Evolutionary conservation across 2,797 vertebrate species (phyloP).

Genomic region (Acrossocheilus fasciatus): DNA sequence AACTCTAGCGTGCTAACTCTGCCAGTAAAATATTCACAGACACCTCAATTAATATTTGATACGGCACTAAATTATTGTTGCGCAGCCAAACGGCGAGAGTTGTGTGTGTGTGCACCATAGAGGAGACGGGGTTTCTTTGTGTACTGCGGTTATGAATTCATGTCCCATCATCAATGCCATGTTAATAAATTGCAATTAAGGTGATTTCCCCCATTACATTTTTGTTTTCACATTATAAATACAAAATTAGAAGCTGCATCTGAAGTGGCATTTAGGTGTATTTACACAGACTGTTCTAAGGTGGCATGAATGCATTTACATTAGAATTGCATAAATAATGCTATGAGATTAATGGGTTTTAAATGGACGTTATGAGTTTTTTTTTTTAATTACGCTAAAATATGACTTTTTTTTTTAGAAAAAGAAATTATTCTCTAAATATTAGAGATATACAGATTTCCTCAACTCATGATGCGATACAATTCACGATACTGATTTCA

Average conservation of each 20-base stretch:
- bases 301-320: slow-evolving; percentile 1
- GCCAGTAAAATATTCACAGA: slow-evolving; percentile 62
- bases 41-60: slow-evolving; percentile 62
- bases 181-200: background rate
- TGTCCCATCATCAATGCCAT: background rate
- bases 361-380: background rate
- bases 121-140: background rate
- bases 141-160: background rate
- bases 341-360: background rate
- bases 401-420: too few relatives aligned
- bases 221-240: background rate
- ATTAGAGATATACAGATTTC: background rate
- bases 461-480: background rate
- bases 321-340: background rate
- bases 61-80: slow-evolving; percentile 59
- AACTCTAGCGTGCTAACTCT: slow-evolving; percentile 36
- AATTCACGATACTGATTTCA: background rate
- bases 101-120: slow-evolving; percentile 12
- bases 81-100: slow-evolving; percentile 45
- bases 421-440: background rate
- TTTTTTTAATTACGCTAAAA: too few relatives aligned
- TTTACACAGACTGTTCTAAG: background rate
- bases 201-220: background rate
- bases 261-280: background rate
- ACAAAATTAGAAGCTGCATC: background rate